Evolutionary conservation across 2,888 invertebrate genomes (phyloP), one percentile per base, ranked within the genome.

Genomic region (Synergus umbraculus): DNA sequence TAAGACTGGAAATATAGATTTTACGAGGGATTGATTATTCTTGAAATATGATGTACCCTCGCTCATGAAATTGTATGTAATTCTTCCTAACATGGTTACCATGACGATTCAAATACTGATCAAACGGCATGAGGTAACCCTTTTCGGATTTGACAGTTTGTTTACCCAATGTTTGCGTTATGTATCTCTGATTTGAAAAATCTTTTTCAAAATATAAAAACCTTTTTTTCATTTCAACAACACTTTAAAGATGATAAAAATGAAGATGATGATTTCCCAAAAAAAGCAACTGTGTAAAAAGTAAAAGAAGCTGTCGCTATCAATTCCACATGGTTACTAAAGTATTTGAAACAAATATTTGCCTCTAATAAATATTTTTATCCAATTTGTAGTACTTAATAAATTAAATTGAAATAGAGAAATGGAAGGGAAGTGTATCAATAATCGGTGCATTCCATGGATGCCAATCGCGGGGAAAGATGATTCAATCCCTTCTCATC

Each of bases 391-490:
- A 54, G n/a, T 5, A 54, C 2, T n/a, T 22, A 60, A 12, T 60
- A 10, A 60, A 60, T 18, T 60, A 12, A 22, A 60, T 22, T 46
- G 4, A 67, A 22, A 22, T 46, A 44, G 44, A 67, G 10, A 15
- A 37, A 73, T 73, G 73, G 54, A 73, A 37, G 37, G 10, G 12
- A 18, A 54, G 4, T 37, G n/a, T 9, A 29, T 73, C n/a, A 22
- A 37, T n/a, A 73, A 73, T 37, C 65, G 18, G 79, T 76, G 54
- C 64, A 43, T 76, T 46, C 86, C 88, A 44, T 88, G 87, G 85
- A 58, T 88, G 64, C 87, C 88, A 60, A 64, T 82, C 29, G 81
- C 82, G 7, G 82, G 80, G 22, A 78, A 79, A 44, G 78, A 79
- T 5, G 79, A 49, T 4, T 65, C 81, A 58, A 46, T 44, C 49